phyloP scores from a whole-genome alignment of 2,113 vertebrate species.

The Macrotus californicus region DNA sequence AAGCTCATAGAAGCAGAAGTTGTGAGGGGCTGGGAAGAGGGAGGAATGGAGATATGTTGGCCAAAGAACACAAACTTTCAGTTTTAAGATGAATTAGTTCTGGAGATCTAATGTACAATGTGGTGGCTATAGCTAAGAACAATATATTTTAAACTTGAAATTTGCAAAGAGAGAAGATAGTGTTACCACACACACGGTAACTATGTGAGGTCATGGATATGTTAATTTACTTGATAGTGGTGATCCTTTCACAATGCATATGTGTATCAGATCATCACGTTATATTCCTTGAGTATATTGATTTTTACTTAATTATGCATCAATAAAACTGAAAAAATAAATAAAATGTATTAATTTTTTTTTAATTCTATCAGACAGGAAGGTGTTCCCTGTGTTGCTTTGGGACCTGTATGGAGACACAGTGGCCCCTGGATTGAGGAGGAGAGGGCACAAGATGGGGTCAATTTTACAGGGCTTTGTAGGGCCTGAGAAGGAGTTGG shows the following conservation, averaged over 20 bases:
- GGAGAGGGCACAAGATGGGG: background rate
- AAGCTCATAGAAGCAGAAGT: background rate
- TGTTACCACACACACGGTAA: background rate
- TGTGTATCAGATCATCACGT: background rate
- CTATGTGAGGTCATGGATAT: background rate
- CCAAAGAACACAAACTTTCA: background rate
- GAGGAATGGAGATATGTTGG: background rate
- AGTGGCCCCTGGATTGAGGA: background rate
- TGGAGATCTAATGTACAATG: background rate
- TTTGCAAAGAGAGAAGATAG: background rate
- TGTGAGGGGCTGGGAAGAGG: background rate
- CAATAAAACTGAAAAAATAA: background rate
- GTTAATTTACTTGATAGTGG: background rate
- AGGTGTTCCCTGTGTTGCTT: background rate
- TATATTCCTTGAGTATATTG: background rate
- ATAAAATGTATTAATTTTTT: background rate
- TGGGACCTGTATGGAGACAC: background rate
- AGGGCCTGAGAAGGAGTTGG: background rate
- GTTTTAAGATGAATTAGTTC: background rate
- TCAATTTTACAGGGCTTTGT: background rate
- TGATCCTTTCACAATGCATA: background rate
- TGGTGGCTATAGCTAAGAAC: background rate
- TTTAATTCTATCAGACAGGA: background rate
- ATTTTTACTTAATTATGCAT: background rate
- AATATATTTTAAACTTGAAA: background rate